Conservation (phyloP, 1,140 invertebrate genomes). For the Cydia splendana region DNA sequence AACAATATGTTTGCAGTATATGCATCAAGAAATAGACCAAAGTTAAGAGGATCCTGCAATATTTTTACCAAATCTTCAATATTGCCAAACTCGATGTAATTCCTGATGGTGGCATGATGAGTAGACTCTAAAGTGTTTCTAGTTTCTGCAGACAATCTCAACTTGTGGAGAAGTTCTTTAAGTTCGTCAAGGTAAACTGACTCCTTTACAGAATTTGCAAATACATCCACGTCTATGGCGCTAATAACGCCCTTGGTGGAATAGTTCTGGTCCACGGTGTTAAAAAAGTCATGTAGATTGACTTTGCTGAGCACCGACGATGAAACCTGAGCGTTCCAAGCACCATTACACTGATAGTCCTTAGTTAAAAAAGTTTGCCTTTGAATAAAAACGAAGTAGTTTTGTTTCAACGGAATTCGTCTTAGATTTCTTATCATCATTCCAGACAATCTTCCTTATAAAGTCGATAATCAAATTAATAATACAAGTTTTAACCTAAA, state of each 20-base stretch:
- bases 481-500: neutral
- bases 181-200: constrained; percentile 83
- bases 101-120: constrained; percentile 88
- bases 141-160: constrained; percentile 86
- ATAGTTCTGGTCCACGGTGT: constrained; percentile 82
- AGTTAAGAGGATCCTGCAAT: constrained; percentile 90
- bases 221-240: constrained; percentile 88
- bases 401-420: constrained; percentile 33
- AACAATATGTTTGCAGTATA: constrained; percentile 90
- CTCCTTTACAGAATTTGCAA: constrained; percentile 82
- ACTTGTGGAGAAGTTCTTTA: constrained; percentile 84
- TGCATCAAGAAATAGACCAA: constrained; percentile 93
- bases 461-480: neutral
- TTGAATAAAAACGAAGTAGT: constrained; percentile 36
- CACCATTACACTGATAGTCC: constrained; percentile 84
- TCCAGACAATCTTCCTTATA: neutral
- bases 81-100: constrained; percentile 82
- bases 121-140: constrained; percentile 88
- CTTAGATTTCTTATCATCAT: constrained; percentile 41
- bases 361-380: constrained; percentile 80
- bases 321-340: constrained; percentile 83
- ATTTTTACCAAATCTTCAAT: constrained; percentile 85
- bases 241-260: constrained; percentile 79
- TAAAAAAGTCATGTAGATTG: constrained; percentile 82
- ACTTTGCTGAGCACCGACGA: constrained; percentile 83